Base-by-base conservation (phyloP, 2,888 invertebrate genomes). In the Fragum whitleyi region DNA sequence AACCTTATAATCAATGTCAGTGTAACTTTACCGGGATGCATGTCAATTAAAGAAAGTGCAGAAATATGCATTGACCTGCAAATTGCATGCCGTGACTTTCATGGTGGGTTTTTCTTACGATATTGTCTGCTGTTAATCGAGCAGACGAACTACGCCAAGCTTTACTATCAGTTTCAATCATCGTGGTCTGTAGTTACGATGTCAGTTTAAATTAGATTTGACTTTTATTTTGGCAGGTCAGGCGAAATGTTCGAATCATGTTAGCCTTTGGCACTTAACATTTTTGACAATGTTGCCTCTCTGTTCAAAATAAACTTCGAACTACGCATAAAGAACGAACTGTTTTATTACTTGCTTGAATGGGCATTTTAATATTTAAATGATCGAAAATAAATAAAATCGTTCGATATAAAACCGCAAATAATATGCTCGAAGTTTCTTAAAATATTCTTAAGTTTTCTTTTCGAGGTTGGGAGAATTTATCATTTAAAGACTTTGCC, bases 11-110 rank as follows among this genome's bases (percentile, higher is more conserved):
- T 57, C 14, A 21, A 26, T 57, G 57, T 57, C 57, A 57, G 57
- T 23, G 9, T 26, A 57, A 57, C n/a, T 57, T 14, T 21, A 57
- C 57, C 57, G 23, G 3, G 2, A 2, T 57, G 57, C 57, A 57
- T 57, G 57, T 57, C 57, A 57, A 57, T 57, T 57, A 57, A 57
- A 57, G 57, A 57, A 57, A 57, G 57, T 57, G 57, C 21, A 57
- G 57, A 57, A 57, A 57, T 57, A 57, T 57, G 57, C 57, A 57
- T n/a, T 57, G 57, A 57, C 57, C 57, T 57, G 57, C 57, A 57
- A 26, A 57, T 26, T 26, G 57, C 57, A 6, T 57, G 57, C 57
- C 57, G 57, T 57, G 57, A 23, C 21, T 57, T 14, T 11, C 6
- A 11, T n/a, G 57, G 26, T 3, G 57, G 26, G 23, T 26, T 57